phyloP scores from a whole-genome alignment of 2,113 vertebrate genomes.

The Apteryx mantelli region DNA sequence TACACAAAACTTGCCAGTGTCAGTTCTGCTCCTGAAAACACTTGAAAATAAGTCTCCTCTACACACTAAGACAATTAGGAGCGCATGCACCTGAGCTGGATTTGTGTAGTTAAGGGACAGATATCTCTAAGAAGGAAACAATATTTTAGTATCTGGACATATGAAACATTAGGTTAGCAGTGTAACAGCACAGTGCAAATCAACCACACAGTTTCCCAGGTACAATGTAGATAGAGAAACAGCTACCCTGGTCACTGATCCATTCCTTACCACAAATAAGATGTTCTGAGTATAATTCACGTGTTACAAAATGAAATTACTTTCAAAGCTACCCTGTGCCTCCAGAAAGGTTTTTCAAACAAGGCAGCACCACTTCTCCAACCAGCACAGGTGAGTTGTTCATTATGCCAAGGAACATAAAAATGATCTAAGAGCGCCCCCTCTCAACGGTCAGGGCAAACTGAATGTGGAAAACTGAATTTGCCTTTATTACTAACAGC shows the following conservation, averaged over 20 bases:
- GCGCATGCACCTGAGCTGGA: not conserved
- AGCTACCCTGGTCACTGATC: not conserved
- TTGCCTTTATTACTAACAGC: not conserved
- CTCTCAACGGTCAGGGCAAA: not conserved
- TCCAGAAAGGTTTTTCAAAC: not conserved
- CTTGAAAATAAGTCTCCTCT: not conserved
- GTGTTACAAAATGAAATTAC: not conserved
- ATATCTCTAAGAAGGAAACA: not conserved
- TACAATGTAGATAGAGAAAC: not conserved
- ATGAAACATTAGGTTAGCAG: not conserved
- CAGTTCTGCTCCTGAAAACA: not conserved
- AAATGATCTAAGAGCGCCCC: constrained; percentile 37
- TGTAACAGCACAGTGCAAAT: not conserved
- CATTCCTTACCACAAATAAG: not conserved
- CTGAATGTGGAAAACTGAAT: not conserved
- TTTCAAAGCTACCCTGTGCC: not conserved
- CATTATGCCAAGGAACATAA: fast-evolving
- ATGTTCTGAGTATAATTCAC: not conserved
- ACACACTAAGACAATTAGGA: not conserved
- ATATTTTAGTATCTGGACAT: not conserved
- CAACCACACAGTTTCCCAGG: not conserved
- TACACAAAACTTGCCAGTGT: not conserved
- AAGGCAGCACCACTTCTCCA: not conserved
- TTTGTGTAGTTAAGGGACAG: not conserved
- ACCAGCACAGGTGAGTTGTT: not conserved